Percentiles rank a stretch among this genome's conserved stretches.
Conservation (phyloP, 2,797 vertebrate genomes). For the Momotus momota region DNA sequence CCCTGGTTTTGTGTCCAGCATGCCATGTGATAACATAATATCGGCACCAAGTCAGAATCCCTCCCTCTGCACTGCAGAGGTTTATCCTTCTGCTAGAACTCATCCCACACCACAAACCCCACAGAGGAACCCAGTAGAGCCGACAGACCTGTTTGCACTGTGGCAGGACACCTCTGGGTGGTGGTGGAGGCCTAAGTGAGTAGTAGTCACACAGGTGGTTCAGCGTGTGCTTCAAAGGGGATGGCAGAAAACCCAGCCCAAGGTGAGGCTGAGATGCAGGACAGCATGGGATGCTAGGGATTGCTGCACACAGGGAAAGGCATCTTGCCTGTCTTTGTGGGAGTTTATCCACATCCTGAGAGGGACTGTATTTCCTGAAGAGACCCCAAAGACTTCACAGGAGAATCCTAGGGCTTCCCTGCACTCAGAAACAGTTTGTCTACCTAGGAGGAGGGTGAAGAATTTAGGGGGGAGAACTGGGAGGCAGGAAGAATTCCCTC, state of each 20-base stretch:
- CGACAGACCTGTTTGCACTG: neutral
- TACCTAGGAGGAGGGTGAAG: neutral
- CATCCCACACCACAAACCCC: fast-evolving
- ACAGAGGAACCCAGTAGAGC: fast-evolving
- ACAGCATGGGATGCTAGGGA: neutral
- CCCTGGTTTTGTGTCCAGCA: neutral
- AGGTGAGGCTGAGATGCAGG: fast-evolving
- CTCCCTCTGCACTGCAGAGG: neutral
- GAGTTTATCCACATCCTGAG: neutral
- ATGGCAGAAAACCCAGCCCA: neutral
- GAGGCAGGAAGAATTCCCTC: neutral
- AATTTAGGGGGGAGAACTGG: neutral
- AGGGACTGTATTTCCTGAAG: neutral
- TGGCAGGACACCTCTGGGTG: neutral
- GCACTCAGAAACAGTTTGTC: neutral
- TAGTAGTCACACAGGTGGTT: neutral
- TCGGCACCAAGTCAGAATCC: neutral
- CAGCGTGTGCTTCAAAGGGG: neutral
- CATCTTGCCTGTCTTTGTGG: fast-evolving
- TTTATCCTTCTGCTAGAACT: neutral
- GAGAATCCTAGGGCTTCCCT: neutral
- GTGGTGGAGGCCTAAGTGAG: neutral
- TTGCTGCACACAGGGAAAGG: fast-evolving
- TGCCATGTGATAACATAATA: neutral
- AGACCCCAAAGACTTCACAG: neutral